A percentile compares a stretch with the other conserved stretches of the same genome.
These are phyloP conservation scores for Megastigmus dorsalis DNA, from an alignment of 2,888 invertebrate genomes.

Conservation along the genomic window DNA sequence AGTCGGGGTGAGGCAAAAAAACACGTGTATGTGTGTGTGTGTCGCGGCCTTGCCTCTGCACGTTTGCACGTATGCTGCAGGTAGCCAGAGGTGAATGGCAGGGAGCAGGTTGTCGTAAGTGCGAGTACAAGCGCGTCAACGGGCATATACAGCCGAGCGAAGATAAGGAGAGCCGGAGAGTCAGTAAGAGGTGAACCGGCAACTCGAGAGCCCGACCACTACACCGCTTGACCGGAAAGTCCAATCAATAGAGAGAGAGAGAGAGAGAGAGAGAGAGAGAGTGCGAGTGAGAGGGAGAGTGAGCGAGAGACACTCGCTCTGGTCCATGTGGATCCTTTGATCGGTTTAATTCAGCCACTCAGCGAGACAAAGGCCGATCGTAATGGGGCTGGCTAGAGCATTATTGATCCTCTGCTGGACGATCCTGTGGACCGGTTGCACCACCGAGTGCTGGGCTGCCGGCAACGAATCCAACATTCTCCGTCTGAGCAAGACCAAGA, in stretches of 20 bases:
- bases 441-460: not conserved
- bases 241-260: no score
- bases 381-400: no score
- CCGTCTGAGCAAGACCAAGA: slow-evolving; percentile 51
- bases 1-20: not conserved
- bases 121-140: not conserved
- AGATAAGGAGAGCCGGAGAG: slow-evolving; percentile 38
- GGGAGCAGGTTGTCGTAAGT: not conserved
- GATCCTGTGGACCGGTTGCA: no score
- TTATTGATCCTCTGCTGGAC: no score
- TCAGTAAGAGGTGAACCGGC: slow-evolving; percentile 49
- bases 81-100: slow-evolving; percentile 50
- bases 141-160: not conserved
- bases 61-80: not conserved
- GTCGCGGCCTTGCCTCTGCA: not conserved
- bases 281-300: no score
- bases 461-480: slow-evolving; percentile 58
- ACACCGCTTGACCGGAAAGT: no score
- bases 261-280: no score
- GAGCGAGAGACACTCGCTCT: no score
- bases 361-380: no score
- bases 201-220: slow-evolving; percentile 4
- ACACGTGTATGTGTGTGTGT: not conserved
- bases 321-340: no score
- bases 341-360: no score